Conservation (phyloP, 92 coral and sea anemone species). For the Micromussa lordhowensis region DNA sequence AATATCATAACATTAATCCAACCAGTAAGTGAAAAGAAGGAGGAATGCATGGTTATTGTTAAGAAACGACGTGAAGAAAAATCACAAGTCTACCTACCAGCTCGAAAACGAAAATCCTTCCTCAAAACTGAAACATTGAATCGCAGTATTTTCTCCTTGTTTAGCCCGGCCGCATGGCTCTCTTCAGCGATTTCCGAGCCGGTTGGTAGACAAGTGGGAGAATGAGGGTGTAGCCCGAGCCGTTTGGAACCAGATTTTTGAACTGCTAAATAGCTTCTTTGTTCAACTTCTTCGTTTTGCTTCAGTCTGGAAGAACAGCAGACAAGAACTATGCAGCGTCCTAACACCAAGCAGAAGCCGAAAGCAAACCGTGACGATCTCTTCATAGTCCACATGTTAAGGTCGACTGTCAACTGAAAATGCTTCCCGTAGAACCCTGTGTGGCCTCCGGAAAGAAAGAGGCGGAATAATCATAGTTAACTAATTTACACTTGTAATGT, state of each 20-base stretch:
- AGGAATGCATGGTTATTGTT: not conserved
- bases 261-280: not conserved
- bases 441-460: not conserved
- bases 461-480: not conserved
- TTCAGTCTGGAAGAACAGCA: not conserved
- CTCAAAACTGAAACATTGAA: not conserved
- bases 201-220: not conserved
- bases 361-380: not conserved
- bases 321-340: not conserved
- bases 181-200: not conserved
- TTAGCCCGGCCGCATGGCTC: not conserved
- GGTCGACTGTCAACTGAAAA: not conserved
- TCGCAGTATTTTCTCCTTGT: not conserved
- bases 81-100: not conserved
- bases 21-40: not conserved
- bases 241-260: not conserved
- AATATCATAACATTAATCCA: too few species aligned
- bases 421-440: not conserved
- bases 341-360: not conserved
- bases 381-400: not conserved
- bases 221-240: not conserved
- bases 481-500: not conserved
- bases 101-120: not conserved
- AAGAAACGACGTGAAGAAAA: not conserved
- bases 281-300: not conserved